Base-by-base conservation (phyloP, 2,888 invertebrate genomes). In the Thymelicus lineola region DNA sequence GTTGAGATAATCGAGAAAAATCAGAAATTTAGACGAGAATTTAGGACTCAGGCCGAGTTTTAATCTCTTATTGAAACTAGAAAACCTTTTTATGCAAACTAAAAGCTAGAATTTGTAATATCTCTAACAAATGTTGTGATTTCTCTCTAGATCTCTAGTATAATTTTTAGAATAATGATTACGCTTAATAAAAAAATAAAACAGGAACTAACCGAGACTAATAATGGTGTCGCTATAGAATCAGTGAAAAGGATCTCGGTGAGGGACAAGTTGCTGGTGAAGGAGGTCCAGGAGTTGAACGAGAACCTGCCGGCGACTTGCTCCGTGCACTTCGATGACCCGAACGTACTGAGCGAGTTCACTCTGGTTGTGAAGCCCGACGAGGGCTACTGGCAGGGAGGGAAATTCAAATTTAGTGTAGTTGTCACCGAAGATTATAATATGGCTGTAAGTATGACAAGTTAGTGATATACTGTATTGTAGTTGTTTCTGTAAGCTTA, bases 401-500 rank as follows among this genome's bases (percentile, higher is more conserved):
- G 99, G 46, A 95, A 94, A 77, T 99, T 98, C 90, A 95, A 95
- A 84, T 99, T 99, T 90, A 95, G 96, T 82, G 95, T 99, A 77
- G 95, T 95, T 82, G 97, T 99, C 71, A 97, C 98, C 35, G 98
- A 98, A 84, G 98, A 98, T 77, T 99, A 99, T 94, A 99, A 99
- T 90, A 98, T 98, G 96, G 97, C 97, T 88, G 98, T 98, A 95
- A 95, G 96, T 95, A 82, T 61, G 48, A 1, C n/a, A 48, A 50
- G 7, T n/a, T 14, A 46, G 46, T 46, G 6, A 46, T 28, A 3
- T 28, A 28, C 28, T 28, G 3, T 28, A 28, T 2, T 28, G 4
- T 2, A 28, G 3, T 28, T 28, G 28, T 28, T 28, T 28, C 28
- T 28, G 42, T 12, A 42, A 42, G 9, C 42, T 15, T 48, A 12